Base-by-base conservation (phyloP, 2,113 vertebrate species). In the Boleophthalmus pectinirostris region DNA sequence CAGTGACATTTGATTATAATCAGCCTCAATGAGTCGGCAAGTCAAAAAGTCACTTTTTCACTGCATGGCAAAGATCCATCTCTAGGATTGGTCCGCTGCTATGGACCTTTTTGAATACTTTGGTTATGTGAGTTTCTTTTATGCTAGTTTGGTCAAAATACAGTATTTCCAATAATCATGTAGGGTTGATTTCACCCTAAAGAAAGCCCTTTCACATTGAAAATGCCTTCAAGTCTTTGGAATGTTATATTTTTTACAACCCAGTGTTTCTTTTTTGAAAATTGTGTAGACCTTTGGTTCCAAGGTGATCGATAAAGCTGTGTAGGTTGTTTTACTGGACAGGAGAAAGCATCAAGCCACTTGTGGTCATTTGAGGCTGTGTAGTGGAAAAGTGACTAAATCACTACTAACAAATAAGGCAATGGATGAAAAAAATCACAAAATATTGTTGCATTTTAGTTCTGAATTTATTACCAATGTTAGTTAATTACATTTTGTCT, bases 401-500 rank as follows among this genome's bases (percentile, higher is more conserved):
- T 25, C 24, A 51, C 18, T 51, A 2, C 6, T 10, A 54, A 21
- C 1, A 58, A 58, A 5, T 25, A 58, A 25, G 56, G 14, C 56
- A 58, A 58, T 58, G 56, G 23, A 58, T 14, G 14, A 25, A 25
- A 23, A 9, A 56, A 29, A 21, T 23, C n/a, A 58, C 16, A 9
- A 43, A 10, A 21, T 54, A 25, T 58, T 58, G 23, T 58, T 25
- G 4, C 24, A 58, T 15, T 25, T 24, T 58, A 58, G 56, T 25
- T 58, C 23, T 23, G 23, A 25, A 58, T 58, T 58, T 14, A 23
- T 63, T 58, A 72, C 53, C 71, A 75, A 82, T 71, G 47, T 70
- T 70, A 75, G 54, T 10, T n/a, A 33, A 89, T 87, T 87, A 54
- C 51, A 80, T 89, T 72, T 73, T 78, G 38, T 75, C 45, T 46